These are phyloP conservation scores for Sphinx pinastri DNA, from an alignment of 2,888 invertebrate genomes.

Conservation along the genomic window DNA sequence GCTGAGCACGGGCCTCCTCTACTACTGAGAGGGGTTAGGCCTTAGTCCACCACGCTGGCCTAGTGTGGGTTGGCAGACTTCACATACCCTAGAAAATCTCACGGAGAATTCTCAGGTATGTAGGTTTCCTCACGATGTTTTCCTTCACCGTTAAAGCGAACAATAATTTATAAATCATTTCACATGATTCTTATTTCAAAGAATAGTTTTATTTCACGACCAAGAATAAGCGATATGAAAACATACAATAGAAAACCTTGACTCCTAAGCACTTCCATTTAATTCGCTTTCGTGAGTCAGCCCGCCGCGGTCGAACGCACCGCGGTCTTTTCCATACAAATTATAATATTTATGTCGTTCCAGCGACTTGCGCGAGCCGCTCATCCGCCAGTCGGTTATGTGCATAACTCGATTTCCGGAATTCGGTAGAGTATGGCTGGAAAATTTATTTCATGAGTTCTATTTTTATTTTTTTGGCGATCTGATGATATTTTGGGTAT, in stretches of 20 bases:
- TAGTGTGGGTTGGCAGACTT: no score
- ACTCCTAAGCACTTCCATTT: constrained; percentile 9
- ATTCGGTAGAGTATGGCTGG: background rate
- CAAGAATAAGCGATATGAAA: background rate
- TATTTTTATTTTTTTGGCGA: background rate
- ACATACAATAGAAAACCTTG: background rate
- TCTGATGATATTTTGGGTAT: background rate
- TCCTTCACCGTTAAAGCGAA: no score
- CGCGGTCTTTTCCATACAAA: constrained; percentile 30
- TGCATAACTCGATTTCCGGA: constrained; percentile 8
- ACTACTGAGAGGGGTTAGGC: no score
- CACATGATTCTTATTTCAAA: no score
- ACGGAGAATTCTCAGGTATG: no score
- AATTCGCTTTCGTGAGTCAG: constrained; percentile 22
- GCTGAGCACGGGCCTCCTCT: no score
- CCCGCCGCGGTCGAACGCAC: constrained; percentile 34
- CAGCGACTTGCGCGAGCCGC: constrained; percentile 29
- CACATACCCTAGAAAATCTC: no score
- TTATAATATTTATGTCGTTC: constrained; percentile 31
- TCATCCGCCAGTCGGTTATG: constrained; percentile 1
- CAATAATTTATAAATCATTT: no score
- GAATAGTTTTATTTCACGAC: no score
- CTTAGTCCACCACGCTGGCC: no score
- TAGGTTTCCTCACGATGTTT: no score
- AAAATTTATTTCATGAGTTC: no score